Conservation (phyloP, 1,140 invertebrate species). For the Nasonia longicornis region DNA sequence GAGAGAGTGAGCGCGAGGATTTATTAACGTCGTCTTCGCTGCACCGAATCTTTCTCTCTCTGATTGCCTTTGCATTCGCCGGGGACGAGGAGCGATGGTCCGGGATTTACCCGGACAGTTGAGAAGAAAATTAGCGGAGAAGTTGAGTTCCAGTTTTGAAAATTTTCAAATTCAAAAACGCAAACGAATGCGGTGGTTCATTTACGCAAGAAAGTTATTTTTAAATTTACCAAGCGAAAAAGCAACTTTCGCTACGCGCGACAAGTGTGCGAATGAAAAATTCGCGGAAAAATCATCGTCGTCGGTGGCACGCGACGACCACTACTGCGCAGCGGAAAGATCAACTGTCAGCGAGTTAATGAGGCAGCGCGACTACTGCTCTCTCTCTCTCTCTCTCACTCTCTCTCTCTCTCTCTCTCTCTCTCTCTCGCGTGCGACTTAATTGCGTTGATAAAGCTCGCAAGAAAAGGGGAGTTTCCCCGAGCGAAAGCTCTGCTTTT, state of each 20-base stretch:
- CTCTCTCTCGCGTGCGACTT: slow-evolving; percentile 2
- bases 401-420: too few species aligned
- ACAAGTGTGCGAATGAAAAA: background rate
- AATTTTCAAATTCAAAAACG: too few species aligned
- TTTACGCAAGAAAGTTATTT: background rate
- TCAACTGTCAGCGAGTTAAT: slow-evolving; percentile 30
- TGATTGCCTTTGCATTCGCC: slow-evolving; percentile 1
- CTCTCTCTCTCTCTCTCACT: too few species aligned
- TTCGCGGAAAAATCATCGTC: background rate
- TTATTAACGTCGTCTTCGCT: background rate
- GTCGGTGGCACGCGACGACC: background rate
- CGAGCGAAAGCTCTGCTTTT: background rate
- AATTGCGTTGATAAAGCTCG: slow-evolving; percentile 18
- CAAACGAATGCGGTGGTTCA: background rate
- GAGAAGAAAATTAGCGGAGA: background rate
- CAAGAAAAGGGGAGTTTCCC: background rate
- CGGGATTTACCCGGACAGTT: background rate
- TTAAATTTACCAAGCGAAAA: background rate
- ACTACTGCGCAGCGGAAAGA: background rate
- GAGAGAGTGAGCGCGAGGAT: background rate
- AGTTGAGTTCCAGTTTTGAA: background rate
- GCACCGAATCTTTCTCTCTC: background rate
- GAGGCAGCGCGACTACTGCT: background rate
- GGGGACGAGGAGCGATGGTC: background rate
- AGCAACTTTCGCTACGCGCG: background rate